Evolutionary conservation across 2,113 vertebrate species (phyloP), one percentile per base, ranked within the genome.

Genomic region (Chloropsis cyanopogon): DNA sequence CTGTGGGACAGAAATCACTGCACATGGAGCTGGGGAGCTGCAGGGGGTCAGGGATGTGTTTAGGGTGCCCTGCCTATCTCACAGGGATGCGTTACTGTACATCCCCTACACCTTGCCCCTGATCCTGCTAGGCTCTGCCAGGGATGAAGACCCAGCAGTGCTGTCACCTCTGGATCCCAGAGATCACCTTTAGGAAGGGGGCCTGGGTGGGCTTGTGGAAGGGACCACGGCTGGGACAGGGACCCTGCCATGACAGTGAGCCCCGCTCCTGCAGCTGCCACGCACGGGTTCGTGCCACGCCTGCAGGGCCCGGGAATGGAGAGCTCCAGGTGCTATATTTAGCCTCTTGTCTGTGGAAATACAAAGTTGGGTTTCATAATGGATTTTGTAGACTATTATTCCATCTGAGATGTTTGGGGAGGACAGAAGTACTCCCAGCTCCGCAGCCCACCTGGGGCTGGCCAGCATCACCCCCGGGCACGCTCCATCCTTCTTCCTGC

Each of bases 221-320:
- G 10, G 10, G 16, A 8, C 1, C 17, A 2, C 0, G 1, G 54
- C n/a, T 13, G 14, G 49, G 37, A 26, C n/a, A 24, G 10, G 25
- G n/a, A 37, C n/a, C 8, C 50, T 29, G 50, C 6, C 52, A 57
- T 37, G 37, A 37, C 37, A 37, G 37, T 37, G 37, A 37, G 37
- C 37, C 37, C 37, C 37, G 37, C 37, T 37, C 37, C n/a, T 8
- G 57, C 61, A 18, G 71, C 46, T 20, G 52, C 12, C 59, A 69
- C 37, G 1, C 37, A 6, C 2, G 4, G 42, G 16, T 23, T 7
- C 3, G 35, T 2, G 4, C 42, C 4, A 3, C 1, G 33, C 86
- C 93, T 52, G 44, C 33, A 0, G 69, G 44, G 39, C 53, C 50
- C 21, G 3, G 37, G 8, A 4, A 20, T 0, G 5, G 52, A 79